A percentile compares a stretch with the other conserved stretches of the same genome.
phyloP scores from a whole-genome alignment of 2,888 invertebrate genomes.

The Scaptomyza polygonia region DNA sequence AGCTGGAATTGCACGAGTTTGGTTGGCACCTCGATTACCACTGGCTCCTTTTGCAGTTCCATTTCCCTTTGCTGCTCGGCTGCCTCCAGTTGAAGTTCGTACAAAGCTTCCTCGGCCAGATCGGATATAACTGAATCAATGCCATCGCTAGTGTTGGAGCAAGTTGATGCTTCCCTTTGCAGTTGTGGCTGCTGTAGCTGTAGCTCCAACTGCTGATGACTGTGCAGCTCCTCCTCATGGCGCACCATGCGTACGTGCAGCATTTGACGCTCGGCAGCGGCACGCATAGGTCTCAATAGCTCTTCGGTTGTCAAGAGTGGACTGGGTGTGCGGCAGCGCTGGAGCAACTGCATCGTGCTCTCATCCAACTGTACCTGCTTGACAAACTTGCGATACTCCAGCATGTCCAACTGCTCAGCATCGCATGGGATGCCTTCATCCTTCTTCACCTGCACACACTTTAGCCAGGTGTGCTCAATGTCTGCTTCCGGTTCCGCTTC shows the following conservation, averaged over 20 bases:
- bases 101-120: slow-evolving; percentile 80
- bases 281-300: slow-evolving; percentile 71
- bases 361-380: slow-evolving; percentile 66
- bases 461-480: slow-evolving; percentile 51
- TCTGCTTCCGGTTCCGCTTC: slow-evolving; percentile 56
- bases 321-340: slow-evolving; percentile 72
- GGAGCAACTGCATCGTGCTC: slow-evolving; percentile 46
- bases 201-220: slow-evolving; percentile 44
- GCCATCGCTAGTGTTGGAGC: slow-evolving; percentile 82
- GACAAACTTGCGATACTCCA: slow-evolving; percentile 50
- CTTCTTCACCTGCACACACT: slow-evolving; percentile 10
- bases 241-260: slow-evolving; percentile 72
- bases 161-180: slow-evolving; percentile 71
- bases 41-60: background rate
- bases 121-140: slow-evolving; percentile 83
- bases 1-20: slow-evolving; percentile 66
- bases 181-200: slow-evolving; percentile 57
- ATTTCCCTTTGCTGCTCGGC: slow-evolving; percentile 65
- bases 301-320: slow-evolving; percentile 71
- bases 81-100: slow-evolving; percentile 79
- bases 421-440: background rate
- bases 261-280: slow-evolving; percentile 76
- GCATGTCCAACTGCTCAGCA: slow-evolving; percentile 28
- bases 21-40: slow-evolving; percentile 4
- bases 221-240: slow-evolving; percentile 72